Base-by-base conservation (phyloP, 92 coral and sea anemone genomes). In the Ricordea florida region DNA sequence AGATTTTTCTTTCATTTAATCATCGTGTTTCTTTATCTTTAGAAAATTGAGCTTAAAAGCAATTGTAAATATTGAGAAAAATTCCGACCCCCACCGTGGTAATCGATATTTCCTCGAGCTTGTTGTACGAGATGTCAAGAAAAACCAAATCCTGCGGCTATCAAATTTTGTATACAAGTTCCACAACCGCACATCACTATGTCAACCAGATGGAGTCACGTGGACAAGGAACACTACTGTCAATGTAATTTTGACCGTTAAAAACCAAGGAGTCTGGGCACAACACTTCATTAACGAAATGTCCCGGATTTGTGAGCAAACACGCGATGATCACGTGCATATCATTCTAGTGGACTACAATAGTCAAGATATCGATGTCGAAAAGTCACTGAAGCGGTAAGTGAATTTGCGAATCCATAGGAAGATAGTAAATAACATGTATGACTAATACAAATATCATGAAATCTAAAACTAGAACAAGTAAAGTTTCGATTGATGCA, bases 181-280 rank as follows among this genome's bases (percentile, higher is more conserved):
- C 36, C 57, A 48, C 29, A 58, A 64, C 56, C 61, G 29, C 9
- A 43, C 84, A 4, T 37, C 14, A 9, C 59, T 92, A 10, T 92
- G 88, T 61, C 65, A 66, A 23, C 93, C 89, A 32, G 57, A 33
- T 2, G 75, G 72, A 16, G 52, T 82, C 52, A 16, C 69, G 2
- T 88, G 93, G 93, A 29, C 49, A 11, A 82, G 91, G 6, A 72
- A 72, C 32, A 83, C 51, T 22, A 73, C 79, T 43, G 75, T 92
- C 0, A 84, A 92, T 38, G 84, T 82, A 14, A 73, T 92, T 18
- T 23, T 92, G 26, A 88, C 91, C 8, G 87, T 84, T 6, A 92
- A 88, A 50, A 78, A 56, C 82, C 97, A 92, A 40, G 97, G 97
- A 6, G 69, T 57, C 27, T 92, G 97, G 97, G 62, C 86, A 10